A percentile compares a stretch with the other conserved stretches of the same genome.
Conservation (phyloP, 2,113 vertebrate genomes). For the Herpailurus yagouaroundi region DNA sequence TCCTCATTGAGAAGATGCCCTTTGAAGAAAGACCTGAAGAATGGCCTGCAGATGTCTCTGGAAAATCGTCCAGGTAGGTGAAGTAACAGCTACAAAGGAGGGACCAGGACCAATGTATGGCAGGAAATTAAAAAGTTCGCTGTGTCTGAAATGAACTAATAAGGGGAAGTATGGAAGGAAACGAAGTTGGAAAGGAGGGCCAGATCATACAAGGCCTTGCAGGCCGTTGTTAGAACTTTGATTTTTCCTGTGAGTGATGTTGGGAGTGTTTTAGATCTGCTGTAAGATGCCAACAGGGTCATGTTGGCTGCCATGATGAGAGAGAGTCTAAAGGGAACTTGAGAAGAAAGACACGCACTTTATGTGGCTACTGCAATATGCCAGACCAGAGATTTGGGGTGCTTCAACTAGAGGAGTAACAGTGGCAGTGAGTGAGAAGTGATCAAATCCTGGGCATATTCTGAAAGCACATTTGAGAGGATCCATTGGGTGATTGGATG, state of each 20-base stretch:
- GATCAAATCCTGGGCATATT: constrained; percentile 22
- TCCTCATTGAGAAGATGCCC: background rate
- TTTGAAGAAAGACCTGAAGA: constrained; percentile 7
- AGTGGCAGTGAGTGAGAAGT: background rate
- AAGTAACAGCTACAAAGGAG: background rate
- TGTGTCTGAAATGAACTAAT: background rate
- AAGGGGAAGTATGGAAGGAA: background rate
- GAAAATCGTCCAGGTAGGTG: background rate
- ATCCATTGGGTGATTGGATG: background rate
- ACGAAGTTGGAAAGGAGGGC: background rate
- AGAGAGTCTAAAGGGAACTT: background rate
- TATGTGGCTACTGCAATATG: background rate
- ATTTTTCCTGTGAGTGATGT: background rate
- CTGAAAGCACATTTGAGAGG: constrained; percentile 25
- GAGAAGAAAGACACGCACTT: background rate
- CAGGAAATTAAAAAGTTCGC: background rate
- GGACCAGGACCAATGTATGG: background rate
- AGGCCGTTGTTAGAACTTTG: background rate
- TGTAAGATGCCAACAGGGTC: background rate
- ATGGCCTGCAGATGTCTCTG: background rate
- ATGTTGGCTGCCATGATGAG: background rate
- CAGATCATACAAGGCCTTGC: background rate
- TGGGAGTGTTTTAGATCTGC: background rate
- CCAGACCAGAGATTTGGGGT: background rate
- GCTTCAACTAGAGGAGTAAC: background rate